Base-by-base conservation (phyloP, 2,888 invertebrate genomes). In the Sympetrum striolatum region DNA sequence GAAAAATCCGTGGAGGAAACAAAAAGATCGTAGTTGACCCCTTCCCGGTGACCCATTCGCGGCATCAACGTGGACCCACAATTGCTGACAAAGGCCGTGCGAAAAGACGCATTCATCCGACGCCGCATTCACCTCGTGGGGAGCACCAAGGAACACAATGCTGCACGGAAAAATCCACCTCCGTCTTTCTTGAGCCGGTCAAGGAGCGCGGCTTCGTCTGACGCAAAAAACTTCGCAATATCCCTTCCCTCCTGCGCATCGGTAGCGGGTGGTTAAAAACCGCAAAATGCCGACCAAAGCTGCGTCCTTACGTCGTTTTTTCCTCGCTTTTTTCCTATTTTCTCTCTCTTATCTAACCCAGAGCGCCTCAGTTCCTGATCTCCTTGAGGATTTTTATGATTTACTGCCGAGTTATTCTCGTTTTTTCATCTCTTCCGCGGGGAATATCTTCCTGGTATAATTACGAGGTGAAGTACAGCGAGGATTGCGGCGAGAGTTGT, bases 31-130 rank as follows among this genome's bases (percentile, higher is more conserved):
- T n/a, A n/a, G 64, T 64, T 64, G 64, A 64, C 64, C 64, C 64
- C 8, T 6, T 60, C 60, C n/a, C 18, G 60, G 60, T 60, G 60
- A 60, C 60, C 60, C 18, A n/a, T 25, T 64, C 64, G 64, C 25
- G n/a, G n/a, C 48, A 44, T 25, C 58, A 31, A 6, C 44, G 53
- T n/a, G n/a, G n/a, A n/a, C n/a, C n/a, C n/a, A n/a, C n/a, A n/a
- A n/a, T n/a, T n/a, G n/a, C n/a, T n/a, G 64, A 64, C 64, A 64
- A 64, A 18, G 53, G 18, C 37, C 25, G 53, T 25, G 82, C 58
- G 53, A 10, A 31, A n/a, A 31, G 82, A 81, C 31, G 82, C 82
- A 82, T 82, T 82, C 82, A 82, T 82, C 58, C 82, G 31, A 58
- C 58, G 58, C 10, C n/a, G 64, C 64, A 64, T 64, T 64, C 64